A percentile compares a stretch with the other conserved stretches of the same genome.
Conservation (phyloP, 1,140 invertebrate genomes). For the Pollicipes pollicipes region DNA sequence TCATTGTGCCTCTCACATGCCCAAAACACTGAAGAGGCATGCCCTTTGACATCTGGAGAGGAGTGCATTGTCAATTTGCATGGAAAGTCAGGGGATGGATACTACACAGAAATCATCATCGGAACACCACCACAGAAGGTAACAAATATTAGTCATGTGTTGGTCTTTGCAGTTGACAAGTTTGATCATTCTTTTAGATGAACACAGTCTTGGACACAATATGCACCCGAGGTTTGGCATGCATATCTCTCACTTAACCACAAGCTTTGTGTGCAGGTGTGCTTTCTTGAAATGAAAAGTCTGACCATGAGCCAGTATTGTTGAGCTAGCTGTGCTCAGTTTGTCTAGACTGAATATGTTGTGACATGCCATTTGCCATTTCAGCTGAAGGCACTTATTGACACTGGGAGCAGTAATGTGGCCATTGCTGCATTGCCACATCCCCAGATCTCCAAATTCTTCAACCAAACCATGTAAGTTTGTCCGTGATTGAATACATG, state of each 20-base stretch:
- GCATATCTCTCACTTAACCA: background rate
- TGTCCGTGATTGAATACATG: conserved; percentile 10
- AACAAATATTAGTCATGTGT: background rate
- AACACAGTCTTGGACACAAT: background rate
- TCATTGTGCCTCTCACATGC: too few species aligned
- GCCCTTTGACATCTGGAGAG: too few species aligned
- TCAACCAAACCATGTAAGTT: conserved; percentile 18
- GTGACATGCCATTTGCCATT: conserved; percentile 13
- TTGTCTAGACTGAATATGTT: conserved; percentile 3
- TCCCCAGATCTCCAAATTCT: conserved; percentile 22
- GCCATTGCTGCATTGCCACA: conserved; percentile 27
- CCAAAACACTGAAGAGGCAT: too few species aligned
- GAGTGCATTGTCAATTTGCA: conserved; percentile 18
- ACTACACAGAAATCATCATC: conserved; percentile 26
- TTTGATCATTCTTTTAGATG: too few species aligned
- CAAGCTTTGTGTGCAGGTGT: background rate
- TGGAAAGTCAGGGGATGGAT: conserved; percentile 28
- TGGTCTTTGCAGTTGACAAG: too few species aligned
- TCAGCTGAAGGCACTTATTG: conserved; percentile 30
- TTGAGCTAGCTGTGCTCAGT: too few species aligned
- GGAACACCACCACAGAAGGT: conserved; percentile 30
- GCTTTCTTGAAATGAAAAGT: conserved; percentile 6
- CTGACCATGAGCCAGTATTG: background rate
- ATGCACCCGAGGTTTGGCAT: background rate
- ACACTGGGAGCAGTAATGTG: conserved; percentile 33